phyloP scores from a whole-genome alignment of 2,888 invertebrate genomes.

The Himalopsyche anomala region DNA sequence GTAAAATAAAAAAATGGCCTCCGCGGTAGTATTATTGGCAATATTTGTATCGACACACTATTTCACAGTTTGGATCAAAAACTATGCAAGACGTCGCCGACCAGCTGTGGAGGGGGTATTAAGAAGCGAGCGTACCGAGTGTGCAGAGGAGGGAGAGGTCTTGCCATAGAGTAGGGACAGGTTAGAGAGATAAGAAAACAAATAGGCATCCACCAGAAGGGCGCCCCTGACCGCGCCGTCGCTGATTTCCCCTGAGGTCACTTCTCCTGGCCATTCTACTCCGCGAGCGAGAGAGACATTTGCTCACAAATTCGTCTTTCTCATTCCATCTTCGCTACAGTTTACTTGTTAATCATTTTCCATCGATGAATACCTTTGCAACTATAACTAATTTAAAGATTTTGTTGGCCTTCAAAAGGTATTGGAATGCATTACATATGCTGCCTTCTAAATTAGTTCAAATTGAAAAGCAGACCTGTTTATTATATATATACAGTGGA shows the following conservation, averaged over 20 bases:
- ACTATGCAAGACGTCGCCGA: not conserved
- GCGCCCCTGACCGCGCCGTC: constrained; percentile 56
- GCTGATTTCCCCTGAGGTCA: constrained; percentile 59
- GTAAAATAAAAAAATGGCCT: too few species aligned
- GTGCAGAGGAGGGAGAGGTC: not conserved
- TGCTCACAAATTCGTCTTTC: constrained; percentile 3
- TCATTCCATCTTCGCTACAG: not conserved
- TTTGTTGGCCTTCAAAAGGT: too few species aligned
- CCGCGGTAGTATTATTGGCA: too few species aligned
- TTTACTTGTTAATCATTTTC: not conserved
- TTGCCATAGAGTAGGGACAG: constrained; percentile 28
- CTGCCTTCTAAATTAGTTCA: too few species aligned
- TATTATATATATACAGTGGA: too few species aligned
- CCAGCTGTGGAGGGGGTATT: not conserved
- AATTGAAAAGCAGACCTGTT: too few species aligned
- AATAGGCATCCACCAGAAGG: constrained; percentile 50
- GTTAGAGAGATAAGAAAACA: constrained; percentile 49
- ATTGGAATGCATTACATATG: too few species aligned
- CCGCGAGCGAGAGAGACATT: constrained; percentile 24
- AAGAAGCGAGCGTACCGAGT: not conserved
- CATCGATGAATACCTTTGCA: not conserved
- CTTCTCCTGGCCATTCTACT: constrained; percentile 48
- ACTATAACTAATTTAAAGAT: not conserved
- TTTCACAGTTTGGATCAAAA: not conserved
- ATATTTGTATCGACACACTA: not conserved